Conservation (phyloP, 2,113 vertebrate genomes). For the Catagonus wagneri region DNA sequence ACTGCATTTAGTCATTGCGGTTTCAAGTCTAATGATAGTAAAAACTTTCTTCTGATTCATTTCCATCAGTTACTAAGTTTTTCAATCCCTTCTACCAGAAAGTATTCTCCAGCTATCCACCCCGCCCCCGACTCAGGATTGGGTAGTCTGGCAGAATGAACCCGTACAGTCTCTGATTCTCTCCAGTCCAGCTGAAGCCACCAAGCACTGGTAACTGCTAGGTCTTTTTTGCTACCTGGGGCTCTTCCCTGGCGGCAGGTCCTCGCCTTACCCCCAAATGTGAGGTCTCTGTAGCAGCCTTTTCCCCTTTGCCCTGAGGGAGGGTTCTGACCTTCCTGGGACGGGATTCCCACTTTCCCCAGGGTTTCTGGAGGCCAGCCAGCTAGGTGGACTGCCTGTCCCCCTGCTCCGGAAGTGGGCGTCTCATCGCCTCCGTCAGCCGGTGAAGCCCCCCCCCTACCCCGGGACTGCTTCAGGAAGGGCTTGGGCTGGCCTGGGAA, state of each 20-base stretch:
- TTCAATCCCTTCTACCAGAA: background rate
- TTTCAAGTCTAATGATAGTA: background rate
- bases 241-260: background rate
- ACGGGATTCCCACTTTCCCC: background rate
- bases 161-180: background rate
- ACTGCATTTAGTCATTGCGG: background rate
- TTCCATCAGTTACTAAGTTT: background rate
- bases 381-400: background rate
- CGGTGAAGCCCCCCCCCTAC: background rate
- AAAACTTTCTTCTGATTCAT: background rate
- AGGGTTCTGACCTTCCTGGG: background rate
- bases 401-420: background rate
- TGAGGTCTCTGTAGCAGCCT: background rate
- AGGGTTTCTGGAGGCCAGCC: background rate
- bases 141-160: background rate
- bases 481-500: background rate
- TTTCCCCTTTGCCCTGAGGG: background rate
- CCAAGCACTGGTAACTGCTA: background rate
- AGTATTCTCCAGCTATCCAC: background rate
- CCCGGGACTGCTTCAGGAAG: background rate
- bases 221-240: background rate
- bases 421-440: background rate
- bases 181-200: background rate
- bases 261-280: too few species aligned
- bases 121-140: rapidly evolving